These are phyloP conservation scores for Procavia capensis DNA, from an alignment of 2,113 vertebrate species.

Conservation along the genomic window DNA sequence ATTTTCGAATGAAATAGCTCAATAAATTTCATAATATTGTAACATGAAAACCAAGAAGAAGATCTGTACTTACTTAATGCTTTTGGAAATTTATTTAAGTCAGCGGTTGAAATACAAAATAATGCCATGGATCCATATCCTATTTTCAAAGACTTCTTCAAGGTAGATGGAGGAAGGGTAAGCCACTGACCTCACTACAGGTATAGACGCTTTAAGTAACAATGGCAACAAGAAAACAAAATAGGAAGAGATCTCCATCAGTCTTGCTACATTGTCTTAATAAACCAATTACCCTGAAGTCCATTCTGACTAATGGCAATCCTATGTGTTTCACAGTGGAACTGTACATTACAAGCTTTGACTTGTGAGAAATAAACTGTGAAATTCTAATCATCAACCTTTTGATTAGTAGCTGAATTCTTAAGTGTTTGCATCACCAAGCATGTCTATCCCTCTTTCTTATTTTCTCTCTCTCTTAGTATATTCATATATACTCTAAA, in stretches of 20 bases:
- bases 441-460: no score
- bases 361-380: no score
- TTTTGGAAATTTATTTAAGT: conserved; percentile 35
- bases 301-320: no score
- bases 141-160: neutral
- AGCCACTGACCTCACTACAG: neutral
- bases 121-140: neutral
- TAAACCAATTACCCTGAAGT: no score
- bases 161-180: neutral
- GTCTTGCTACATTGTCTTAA: neutral
- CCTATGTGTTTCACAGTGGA: no score
- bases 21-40: conserved; percentile 15
- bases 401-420: no score
- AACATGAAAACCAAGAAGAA: neutral
- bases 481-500: no score
- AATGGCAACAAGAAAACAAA: neutral
- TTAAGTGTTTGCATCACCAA: no score
- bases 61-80: neutral
- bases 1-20: neutral
- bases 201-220: neutral
- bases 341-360: no score
- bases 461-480: no score
- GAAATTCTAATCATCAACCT: no score
- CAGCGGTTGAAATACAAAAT: neutral
- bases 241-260: neutral